Conservation (phyloP, 2,888 invertebrate species). For the Conistra vaccinii region DNA sequence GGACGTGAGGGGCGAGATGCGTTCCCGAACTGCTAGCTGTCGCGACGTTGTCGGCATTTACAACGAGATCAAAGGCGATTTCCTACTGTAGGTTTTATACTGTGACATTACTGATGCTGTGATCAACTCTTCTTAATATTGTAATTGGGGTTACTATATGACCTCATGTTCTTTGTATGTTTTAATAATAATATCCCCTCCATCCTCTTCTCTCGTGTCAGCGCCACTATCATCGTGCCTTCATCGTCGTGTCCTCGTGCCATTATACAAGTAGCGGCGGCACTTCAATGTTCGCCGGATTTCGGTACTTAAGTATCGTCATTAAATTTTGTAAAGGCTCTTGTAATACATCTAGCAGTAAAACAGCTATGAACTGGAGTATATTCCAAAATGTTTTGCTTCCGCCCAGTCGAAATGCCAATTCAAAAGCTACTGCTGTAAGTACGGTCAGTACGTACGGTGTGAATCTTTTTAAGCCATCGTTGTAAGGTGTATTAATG, state of each 20-base stretch:
- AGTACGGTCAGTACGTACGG: background rate
- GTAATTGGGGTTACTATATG: background rate
- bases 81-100: too few relatives aligned
- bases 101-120: too few relatives aligned
- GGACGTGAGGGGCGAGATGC: too few relatives aligned
- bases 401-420: background rate
- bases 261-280: background rate
- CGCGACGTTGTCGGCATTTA: too few relatives aligned
- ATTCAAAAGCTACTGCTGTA: background rate
- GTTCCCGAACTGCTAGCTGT: too few relatives aligned
- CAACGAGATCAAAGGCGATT: too few relatives aligned
- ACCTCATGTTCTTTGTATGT: background rate
- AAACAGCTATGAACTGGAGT: background rate
- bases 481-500: background rate
- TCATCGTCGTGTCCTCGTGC: background rate
- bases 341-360: background rate
- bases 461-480: slow-evolving; percentile 3
- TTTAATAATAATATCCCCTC: background rate
- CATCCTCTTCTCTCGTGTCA: background rate
- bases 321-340: background rate
- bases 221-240: background rate
- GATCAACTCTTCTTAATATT: background rate
- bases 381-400: background rate
- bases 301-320: background rate
- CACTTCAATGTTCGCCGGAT: background rate